Evolutionary conservation across 2,113 vertebrate species (phyloP).

Genomic region (Capreolus pygargus): DNA sequence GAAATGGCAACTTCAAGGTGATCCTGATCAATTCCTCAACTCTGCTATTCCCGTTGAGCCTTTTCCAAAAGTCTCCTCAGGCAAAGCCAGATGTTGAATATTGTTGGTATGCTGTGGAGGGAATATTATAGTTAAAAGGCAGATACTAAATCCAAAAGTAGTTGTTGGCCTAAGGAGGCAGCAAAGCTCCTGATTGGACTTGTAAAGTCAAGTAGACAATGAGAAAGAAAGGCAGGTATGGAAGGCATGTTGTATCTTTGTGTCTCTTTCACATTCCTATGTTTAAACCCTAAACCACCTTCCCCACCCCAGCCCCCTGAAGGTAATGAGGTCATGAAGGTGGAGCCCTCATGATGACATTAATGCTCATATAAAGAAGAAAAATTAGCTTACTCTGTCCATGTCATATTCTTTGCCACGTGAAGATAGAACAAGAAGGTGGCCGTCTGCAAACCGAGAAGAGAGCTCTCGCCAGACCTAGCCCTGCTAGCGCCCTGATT

Average conservation of each 20-base stretch:
- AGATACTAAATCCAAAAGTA: not conserved
- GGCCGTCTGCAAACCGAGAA: not conserved
- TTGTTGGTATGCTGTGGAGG: not conserved
- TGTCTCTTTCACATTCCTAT: not conserved
- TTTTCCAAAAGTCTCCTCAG: not conserved
- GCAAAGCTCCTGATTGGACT: not conserved
- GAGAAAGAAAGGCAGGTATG: not conserved
- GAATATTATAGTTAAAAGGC: not conserved
- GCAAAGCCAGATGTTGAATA: not conserved
- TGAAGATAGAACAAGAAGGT: not conserved
- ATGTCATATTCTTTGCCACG: not conserved
- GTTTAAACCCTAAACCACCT: no score
- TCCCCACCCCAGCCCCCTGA: not conserved
- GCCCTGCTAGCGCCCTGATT: not conserved
- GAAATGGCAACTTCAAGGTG: not conserved
- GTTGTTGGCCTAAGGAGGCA: not conserved
- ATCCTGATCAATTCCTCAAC: not conserved
- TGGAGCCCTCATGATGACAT: not conserved
- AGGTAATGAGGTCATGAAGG: not conserved
- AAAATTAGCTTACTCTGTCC: not conserved
- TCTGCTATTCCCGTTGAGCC: not conserved
- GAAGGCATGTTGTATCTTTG: no score
- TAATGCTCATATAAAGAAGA: not conserved
- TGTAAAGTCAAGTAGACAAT: not conserved
- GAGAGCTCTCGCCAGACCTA: not conserved